Evolutionary conservation across 2,888 invertebrate species (phyloP), one percentile per base, ranked within the genome.

Genomic region (Drosophila limbata): DNA sequence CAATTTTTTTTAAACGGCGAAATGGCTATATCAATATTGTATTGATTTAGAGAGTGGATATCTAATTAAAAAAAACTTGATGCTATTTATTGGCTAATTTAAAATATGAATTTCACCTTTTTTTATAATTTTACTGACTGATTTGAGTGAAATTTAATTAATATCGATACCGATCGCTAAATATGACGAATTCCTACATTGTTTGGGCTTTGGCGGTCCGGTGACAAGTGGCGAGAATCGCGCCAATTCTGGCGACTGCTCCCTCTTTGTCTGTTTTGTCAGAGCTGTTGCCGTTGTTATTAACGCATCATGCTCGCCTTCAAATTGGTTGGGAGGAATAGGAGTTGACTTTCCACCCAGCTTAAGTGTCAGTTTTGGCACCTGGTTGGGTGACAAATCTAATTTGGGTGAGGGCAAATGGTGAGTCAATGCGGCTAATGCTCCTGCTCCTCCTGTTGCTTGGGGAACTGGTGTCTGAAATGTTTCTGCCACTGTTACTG

Each of bases 181-280:
- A 37, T n/a, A n/a, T 2, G 8, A n/a, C 50, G 67, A 73, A 73
- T 73, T 70, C 67, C 52, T 76, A 84, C 78, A 79, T 66, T 79
- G 74, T 92, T 96, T 96, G 69, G 94, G 95, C 90, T 96, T 96
- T 2, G 96, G 96, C 57, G 96, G 96, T 73, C 96, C 94, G 4
- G 96, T 97, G 39, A 97, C 96, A 66, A 97, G 92, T 25, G 97
- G 96, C 9, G 97, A 96, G 90, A 97, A 97, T 91, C 96, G 95
- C 11, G 97, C 97, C 73, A 97, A 92, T 90, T 97, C 97, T 10
- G 97, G 96, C 33, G 96, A 96, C 37, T 95, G 94, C 89, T 96
- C 96, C 62, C 95, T 94, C 39, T 79, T 81, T 15, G 40, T n/a
- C 17, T 47, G 28, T 28, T 11, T 48, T 5, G 44, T 57, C 8